phyloP scores from a whole-genome alignment of 2,888 invertebrate genomes.

The Eupithecia exiguata region DNA sequence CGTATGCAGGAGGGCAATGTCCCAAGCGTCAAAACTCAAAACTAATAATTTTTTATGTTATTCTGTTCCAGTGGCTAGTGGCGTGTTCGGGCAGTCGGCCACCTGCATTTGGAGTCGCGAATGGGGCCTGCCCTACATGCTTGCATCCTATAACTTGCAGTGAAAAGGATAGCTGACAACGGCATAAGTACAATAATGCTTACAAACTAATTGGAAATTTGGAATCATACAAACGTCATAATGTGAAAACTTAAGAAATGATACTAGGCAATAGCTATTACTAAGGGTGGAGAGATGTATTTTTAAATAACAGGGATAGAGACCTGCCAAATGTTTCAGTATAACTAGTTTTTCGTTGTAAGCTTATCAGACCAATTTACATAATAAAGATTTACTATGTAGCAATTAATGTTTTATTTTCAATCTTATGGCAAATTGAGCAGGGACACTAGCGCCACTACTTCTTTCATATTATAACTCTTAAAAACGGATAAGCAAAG shows the following conservation, averaged over 20 bases:
- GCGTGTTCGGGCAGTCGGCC: conserved; percentile 66
- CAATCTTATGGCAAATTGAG: background rate
- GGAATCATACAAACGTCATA: background rate
- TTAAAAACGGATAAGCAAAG: no score
- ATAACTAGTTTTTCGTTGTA: background rate
- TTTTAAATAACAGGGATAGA: background rate
- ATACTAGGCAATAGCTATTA: no score
- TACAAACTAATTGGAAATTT: background rate
- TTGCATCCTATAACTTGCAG: conserved; percentile 66
- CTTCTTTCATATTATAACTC: background rate
- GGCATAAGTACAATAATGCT: background rate
- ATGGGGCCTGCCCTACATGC: conserved; percentile 72
- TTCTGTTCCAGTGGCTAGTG: conserved; percentile 70
- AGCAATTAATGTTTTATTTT: background rate
- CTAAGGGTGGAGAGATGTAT: no score
- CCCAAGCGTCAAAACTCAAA: no score
- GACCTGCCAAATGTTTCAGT: background rate
- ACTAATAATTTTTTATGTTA: background rate
- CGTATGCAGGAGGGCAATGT: background rate
- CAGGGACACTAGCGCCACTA: background rate
- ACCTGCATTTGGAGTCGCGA: conserved; percentile 72
- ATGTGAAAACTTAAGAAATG: background rate
- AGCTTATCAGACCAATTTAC: background rate
- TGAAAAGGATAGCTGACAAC: conserved; percentile 56
- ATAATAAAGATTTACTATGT: background rate